Percentiles rank a stretch among this genome's conserved stretches.
Conservation (phyloP, 1,140 invertebrate genomes). For the Dryas iulia region DNA sequence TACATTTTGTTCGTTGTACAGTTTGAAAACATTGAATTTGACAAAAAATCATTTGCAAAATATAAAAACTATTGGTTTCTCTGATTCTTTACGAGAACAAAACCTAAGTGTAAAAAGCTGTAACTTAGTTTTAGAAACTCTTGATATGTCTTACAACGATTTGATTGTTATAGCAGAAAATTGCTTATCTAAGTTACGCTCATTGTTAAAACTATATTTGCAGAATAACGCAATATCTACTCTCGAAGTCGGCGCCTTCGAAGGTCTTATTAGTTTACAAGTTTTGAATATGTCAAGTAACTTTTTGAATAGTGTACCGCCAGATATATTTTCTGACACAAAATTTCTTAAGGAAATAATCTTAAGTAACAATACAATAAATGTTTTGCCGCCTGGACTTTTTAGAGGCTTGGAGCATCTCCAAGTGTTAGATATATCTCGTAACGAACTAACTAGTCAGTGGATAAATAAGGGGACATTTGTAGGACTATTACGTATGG, state of each 20-base stretch:
- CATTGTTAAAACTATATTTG: constrained; percentile 83
- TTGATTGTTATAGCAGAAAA: constrained; percentile 85
- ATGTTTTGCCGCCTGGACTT: constrained; percentile 87
- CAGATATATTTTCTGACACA: constrained; percentile 86
- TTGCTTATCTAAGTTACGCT: constrained; percentile 84
- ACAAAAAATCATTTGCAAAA: constrained; percentile 90
- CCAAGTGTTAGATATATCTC: constrained; percentile 87
- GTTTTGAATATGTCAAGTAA: constrained; percentile 90
- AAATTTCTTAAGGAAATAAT: constrained; percentile 86
- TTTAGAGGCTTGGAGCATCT: constrained; percentile 88
- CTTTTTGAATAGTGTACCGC: constrained; percentile 86
- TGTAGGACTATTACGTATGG: constrained; percentile 85
- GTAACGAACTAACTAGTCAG: constrained; percentile 88
- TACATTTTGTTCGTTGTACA: constrained; percentile 87
- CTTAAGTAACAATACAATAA: constrained; percentile 90
- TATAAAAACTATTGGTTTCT: constrained; percentile 85
- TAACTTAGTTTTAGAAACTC: constrained; percentile 83
- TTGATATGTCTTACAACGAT: constrained; percentile 89
- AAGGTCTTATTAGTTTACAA: constrained; percentile 84
- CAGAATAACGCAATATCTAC: constrained; percentile 88
- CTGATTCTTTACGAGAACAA: constrained; percentile 81
- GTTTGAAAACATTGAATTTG: constrained; percentile 86
- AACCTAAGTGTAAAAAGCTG: constrained; percentile 81
- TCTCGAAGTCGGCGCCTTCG: constrained; percentile 86
- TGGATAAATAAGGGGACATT: constrained; percentile 91